Evolutionary conservation across 64 coral and sea anemone genomes (phyloP).

Genomic region (Actinia equina): DNA sequence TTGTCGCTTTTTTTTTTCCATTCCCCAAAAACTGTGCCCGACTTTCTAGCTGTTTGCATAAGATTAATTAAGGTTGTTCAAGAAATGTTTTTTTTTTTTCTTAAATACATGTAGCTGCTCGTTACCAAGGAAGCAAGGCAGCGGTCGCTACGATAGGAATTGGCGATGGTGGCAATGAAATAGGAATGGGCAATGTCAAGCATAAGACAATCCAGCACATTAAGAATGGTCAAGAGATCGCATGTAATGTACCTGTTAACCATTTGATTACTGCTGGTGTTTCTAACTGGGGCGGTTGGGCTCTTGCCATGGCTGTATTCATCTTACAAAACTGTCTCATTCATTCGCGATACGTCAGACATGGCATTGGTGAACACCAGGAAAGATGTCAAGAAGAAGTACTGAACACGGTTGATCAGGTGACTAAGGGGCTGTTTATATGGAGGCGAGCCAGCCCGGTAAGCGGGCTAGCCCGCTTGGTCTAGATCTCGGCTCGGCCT

Average conservation of each 20-base stretch:
- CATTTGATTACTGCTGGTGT: conserved; percentile 92
- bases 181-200: conserved; percentile 95
- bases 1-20: no score
- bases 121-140: not conserved
- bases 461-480: no score
- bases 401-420: conserved; percentile 62
- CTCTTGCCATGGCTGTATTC: conserved; percentile 65
- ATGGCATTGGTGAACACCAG: conserved; percentile 31
- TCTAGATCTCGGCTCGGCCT: no score
- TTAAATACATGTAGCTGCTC: not conserved
- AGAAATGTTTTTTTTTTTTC: no score
- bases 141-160: conserved; percentile 76
- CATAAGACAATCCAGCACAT: conserved; percentile 49
- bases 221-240: conserved; percentile 68
- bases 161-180: conserved; percentile 96
- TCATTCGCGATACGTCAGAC: conserved; percentile 67
- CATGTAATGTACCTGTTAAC: conserved; percentile 60
- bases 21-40: no score
- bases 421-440: no score
- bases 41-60: no score
- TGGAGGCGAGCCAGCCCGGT: no score
- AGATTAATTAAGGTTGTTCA: no score
- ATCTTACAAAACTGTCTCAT: conserved; percentile 70
- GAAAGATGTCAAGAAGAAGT: conserved; percentile 27
- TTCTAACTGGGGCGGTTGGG: conserved; percentile 95